A percentile compares a stretch with the other conserved stretches of the same genome.
phyloP scores from a whole-genome alignment of 2,888 invertebrate species.

The Leptogaster cylindrica region DNA sequence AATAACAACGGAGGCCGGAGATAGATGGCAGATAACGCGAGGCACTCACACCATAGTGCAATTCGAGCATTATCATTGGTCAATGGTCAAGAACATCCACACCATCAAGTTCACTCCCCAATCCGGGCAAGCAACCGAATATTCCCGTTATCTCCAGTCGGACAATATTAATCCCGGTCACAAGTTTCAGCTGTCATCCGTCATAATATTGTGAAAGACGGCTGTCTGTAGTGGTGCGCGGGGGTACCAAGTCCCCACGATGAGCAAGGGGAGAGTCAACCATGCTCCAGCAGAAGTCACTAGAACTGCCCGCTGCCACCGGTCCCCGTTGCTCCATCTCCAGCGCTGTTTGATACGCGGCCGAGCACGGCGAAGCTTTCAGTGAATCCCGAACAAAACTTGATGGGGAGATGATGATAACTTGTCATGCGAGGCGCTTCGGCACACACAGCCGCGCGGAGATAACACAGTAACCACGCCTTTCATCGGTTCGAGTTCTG shows the following conservation, averaged over 20 bases:
- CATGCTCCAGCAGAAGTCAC: neutral
- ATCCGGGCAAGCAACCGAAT: constrained; percentile 35
- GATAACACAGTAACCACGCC: constrained; percentile 43
- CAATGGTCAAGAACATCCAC: constrained; percentile 27
- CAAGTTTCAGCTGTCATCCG: constrained; percentile 21
- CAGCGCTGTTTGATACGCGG: constrained; percentile 18
- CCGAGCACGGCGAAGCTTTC: constrained; percentile 24
- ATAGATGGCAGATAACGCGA: constrained; percentile 15
- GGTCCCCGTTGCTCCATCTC: neutral
- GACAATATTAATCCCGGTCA: constrained; percentile 43
- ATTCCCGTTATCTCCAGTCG: constrained; percentile 43
- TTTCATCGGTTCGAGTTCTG: constrained; percentile 18
- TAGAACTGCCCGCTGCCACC: constrained; percentile 3
- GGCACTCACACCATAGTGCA: constrained; percentile 24
- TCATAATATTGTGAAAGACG: constrained; percentile 22
- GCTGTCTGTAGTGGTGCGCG: constrained; percentile 10
- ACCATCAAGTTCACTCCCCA: constrained; percentile 37
- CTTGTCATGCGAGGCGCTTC: constrained; percentile 24
- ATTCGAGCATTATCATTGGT: constrained; percentile 34
- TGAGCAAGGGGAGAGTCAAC: neutral
- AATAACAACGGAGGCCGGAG: constrained; percentile 20
- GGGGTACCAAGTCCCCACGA: neutral
- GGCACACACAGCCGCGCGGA: constrained; percentile 9
- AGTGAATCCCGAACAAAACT: constrained; percentile 39
- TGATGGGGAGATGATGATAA: constrained; percentile 33